These are phyloP conservation scores for Epinotia bilunana DNA, from an alignment of 2,888 invertebrate genomes.

Conservation along the genomic window DNA sequence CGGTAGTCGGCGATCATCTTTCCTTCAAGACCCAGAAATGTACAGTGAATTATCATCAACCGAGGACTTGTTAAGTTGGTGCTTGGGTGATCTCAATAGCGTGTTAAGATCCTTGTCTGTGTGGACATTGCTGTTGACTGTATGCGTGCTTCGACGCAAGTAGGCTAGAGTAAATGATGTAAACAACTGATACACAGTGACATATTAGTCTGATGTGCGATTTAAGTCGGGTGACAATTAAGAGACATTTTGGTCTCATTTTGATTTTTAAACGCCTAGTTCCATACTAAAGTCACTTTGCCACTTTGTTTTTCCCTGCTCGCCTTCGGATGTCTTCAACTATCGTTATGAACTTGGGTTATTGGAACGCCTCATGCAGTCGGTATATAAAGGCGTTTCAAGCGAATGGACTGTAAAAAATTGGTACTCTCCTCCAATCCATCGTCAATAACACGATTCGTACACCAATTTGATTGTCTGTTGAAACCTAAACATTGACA, in stretches of 20 bases:
- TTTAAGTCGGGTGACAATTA: background rate
- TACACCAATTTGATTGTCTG: background rate
- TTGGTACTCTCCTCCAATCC: background rate
- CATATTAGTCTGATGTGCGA: background rate
- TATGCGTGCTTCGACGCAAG: too few relatives aligned
- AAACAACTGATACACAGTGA: background rate
- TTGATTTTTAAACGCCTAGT: background rate
- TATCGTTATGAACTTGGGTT: background rate
- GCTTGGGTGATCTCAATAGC: too few relatives aligned
- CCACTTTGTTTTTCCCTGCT: background rate
- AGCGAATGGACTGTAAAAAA: background rate
- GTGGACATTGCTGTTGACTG: too few relatives aligned
- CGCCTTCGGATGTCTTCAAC: conserved; percentile 3
- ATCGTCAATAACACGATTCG: conserved; percentile 3
- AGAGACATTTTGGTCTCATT: background rate
- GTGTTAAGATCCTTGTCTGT: too few relatives aligned
- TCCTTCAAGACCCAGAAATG: too few relatives aligned
- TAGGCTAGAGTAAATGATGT: background rate
- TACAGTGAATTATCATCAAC: too few relatives aligned
- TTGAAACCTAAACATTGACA: background rate
- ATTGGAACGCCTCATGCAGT: background rate
- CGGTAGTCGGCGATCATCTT: too few relatives aligned
- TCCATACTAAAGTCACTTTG: background rate
- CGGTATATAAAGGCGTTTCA: background rate
- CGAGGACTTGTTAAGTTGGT: too few relatives aligned